Base-by-base conservation (phyloP, 2,797 vertebrate genomes). In the Sebastiscus tertius region DNA sequence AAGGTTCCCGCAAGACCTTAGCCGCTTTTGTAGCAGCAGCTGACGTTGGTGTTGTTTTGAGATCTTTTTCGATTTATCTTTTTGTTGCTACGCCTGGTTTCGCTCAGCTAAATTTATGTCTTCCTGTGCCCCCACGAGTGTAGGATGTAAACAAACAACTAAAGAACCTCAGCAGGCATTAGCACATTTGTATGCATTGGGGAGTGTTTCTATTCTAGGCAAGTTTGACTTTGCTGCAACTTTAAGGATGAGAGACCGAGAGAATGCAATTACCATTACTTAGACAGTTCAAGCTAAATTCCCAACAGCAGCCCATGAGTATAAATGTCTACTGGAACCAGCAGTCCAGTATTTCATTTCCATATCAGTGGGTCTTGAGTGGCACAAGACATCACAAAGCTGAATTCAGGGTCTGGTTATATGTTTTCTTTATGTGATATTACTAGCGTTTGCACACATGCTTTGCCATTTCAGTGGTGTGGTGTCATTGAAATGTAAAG, bases 181-280 rank as follows among this genome's bases (percentile, higher is more conserved):
- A 24, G 13, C 62, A 79, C 66, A 81, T 87, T 87, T 79, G 46
- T 74, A 86, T 92, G 81, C 87, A 77, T 75, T 20, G 49, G 10
- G 39, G 36, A 58, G 52, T 5, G 34, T 64, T 85, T 77, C 77
- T 67, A 75, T 85, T 88, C 52, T 75, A 18, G 64, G 74, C 18
- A n/a, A 29, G 34, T 84, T 81, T 46, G 75, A 87, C 4, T 81
- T 71, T 59, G 36, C 64, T 65, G 67, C 42, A 74, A 67, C 52
- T 62, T 62, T 49, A 62, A 24, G 54, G 16, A 61, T 75, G 55
- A 79, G 63, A 79, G 59, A 67, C 36, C 24, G 9, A n/a, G 27
- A 20, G 36, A 70, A 75, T 39, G 66, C 10, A 75, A 80, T 80
- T 56, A 83, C 36, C 65, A 65, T 69, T 56, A 76, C 73, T 67